Evolutionary conservation across 2,888 invertebrate genomes (phyloP).

Genomic region (Exephanes ischioxanthus): DNA sequence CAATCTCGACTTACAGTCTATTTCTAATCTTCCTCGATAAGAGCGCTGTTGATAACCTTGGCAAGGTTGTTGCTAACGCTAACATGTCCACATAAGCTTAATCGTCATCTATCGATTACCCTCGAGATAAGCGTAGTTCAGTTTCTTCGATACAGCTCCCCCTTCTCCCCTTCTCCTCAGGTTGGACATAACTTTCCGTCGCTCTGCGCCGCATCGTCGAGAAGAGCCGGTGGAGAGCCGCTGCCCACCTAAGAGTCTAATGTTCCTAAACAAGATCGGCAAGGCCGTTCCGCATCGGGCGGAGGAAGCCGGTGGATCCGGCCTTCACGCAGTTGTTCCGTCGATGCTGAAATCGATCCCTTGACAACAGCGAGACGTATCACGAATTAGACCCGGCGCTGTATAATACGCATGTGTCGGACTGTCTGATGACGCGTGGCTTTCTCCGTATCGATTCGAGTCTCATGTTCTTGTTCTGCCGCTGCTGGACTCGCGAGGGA

Average conservation of each 20-base stretch:
- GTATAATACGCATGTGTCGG: conserved; percentile 29
- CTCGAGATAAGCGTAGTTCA: conserved; percentile 4
- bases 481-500: conserved; percentile 53
- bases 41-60: conserved; percentile 59
- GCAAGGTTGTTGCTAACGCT: conserved; percentile 50
- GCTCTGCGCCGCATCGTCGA: not conserved
- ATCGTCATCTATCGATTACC: not conserved
- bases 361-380: conserved; percentile 33
- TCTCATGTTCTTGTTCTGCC: conserved; percentile 71
- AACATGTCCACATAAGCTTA: not conserved
- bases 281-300: conserved; percentile 34
- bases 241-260: not conserved
- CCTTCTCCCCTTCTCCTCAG: not conserved
- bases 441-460: conserved; percentile 76
- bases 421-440: conserved; percentile 67
- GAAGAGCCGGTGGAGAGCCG: not conserved
- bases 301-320: conserved; percentile 32
- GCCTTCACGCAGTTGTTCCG: conserved; percentile 11
- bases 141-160: conserved; percentile 21
- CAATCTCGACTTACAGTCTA: conserved; percentile 38
- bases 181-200: not conserved
- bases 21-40: conserved; percentile 58
- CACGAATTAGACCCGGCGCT: not conserved
- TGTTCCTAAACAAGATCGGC: conserved; percentile 28
- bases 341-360: conserved; percentile 59